These are phyloP conservation scores for Dendropsophus ebraccatus DNA, from an alignment of 2,113 vertebrate species.

Conservation along the genomic window DNA sequence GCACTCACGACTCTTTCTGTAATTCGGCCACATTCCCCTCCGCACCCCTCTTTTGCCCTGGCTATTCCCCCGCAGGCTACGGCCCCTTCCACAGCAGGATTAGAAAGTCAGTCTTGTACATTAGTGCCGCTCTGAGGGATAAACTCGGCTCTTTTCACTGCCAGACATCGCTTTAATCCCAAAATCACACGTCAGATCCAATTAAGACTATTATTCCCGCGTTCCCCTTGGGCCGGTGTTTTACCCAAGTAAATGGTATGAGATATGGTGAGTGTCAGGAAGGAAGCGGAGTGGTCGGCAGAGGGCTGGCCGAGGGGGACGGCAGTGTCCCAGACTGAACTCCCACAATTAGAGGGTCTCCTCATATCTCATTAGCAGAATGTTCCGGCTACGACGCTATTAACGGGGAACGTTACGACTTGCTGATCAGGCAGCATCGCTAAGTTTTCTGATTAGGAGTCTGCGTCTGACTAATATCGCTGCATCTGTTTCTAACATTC, in stretches of 20 bases:
- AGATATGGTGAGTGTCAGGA: conserved; percentile 72
- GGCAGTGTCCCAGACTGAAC: conserved; percentile 67
- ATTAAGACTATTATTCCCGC: conserved; percentile 77
- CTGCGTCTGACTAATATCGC: background rate
- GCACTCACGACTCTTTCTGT: conserved; percentile 21
- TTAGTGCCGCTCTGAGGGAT: conserved; percentile 72
- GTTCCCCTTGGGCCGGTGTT: conserved; percentile 76
- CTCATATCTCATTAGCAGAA: conserved; percentile 43
- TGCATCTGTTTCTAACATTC: background rate
- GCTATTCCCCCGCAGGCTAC: conserved; percentile 60
- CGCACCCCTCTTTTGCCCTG: conserved; percentile 61
- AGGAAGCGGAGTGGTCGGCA: conserved; percentile 58
- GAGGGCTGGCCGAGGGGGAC: conserved; percentile 65
- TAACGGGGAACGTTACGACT: conserved; percentile 23
- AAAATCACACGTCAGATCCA: conserved; percentile 79
- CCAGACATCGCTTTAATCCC: conserved; percentile 76
- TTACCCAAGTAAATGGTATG: conserved; percentile 75
- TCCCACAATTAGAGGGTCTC: conserved; percentile 54
- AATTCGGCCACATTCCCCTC: conserved; percentile 3
- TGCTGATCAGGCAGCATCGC: conserved; percentile 35
- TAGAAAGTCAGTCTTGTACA: conserved; percentile 73
- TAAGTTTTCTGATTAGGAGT: background rate
- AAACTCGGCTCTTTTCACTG: conserved; percentile 73
- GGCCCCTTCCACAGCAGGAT: conserved; percentile 71
- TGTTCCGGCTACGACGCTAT: conserved; percentile 1